Evolutionary conservation across 2,113 vertebrate genomes (phyloP).

Genomic region (Brachypodius melanocephalos): DNA sequence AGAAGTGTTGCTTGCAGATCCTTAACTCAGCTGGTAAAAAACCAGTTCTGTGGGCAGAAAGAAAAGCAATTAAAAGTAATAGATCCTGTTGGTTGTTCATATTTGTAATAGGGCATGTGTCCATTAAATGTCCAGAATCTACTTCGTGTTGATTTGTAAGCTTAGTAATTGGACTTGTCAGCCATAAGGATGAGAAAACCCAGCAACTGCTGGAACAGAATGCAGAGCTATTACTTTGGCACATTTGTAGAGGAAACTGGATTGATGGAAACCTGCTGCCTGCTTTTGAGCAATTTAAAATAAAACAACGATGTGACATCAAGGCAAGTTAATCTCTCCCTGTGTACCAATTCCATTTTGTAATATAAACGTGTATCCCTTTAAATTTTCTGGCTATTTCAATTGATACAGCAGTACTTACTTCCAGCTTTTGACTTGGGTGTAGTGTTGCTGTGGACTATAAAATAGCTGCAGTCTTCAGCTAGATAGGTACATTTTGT

Average conservation of each 20-base stretch:
- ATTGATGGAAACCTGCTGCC: not conserved
- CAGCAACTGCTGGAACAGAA: not conserved
- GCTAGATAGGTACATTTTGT: not conserved
- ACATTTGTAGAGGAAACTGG: not conserved
- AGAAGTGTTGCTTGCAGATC: not conserved
- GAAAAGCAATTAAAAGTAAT: not conserved
- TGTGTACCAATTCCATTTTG: not conserved
- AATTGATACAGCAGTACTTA: not conserved
- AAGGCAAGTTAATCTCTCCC: not conserved
- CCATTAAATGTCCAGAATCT: not conserved
- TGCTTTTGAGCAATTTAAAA: not conserved
- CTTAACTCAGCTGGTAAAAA: not conserved
- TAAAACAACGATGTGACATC: not conserved
- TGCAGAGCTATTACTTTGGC: not conserved
- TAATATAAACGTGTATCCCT: not conserved
- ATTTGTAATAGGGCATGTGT: not conserved
- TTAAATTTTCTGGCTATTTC: not conserved
- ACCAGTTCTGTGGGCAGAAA: not conserved
- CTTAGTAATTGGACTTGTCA: not conserved
- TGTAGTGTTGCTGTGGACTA: not conserved
- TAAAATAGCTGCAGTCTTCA: not conserved
- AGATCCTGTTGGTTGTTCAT: not conserved
- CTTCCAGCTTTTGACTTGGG: not conserved
- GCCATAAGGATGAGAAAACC: not conserved
- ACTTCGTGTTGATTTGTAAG: not conserved